A percentile compares a stretch with the other conserved stretches of the same genome.
Evolutionary conservation across 2,888 invertebrate genomes (phyloP).

Genomic region (Drosophila falleni): DNA sequence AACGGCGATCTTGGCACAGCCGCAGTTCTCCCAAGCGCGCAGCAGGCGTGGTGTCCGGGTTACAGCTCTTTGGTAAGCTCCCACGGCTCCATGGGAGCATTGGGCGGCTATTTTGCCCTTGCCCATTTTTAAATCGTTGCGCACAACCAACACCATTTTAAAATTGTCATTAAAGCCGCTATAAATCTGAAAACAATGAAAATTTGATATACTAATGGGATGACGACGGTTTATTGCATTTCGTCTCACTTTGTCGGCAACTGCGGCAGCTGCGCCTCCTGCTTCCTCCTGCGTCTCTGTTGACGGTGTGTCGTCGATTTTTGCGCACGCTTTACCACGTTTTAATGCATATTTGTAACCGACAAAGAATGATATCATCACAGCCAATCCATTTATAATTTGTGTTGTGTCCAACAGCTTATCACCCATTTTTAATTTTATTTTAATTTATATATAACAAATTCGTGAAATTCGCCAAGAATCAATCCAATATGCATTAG

Average conservation of each 20-base stretch:
- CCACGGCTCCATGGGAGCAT: slow-evolving; percentile 97
- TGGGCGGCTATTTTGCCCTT: slow-evolving; percentile 98
- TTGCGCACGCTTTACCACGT: slow-evolving; percentile 71
- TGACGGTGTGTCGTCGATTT: slow-evolving; percentile 50
- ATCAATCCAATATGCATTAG: not conserved
- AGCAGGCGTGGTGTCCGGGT: slow-evolving; percentile 88
- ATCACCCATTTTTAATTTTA: slow-evolving; percentile 72
- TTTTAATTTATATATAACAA: slow-evolving; percentile 21
- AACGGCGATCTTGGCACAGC: slow-evolving; percentile 95
- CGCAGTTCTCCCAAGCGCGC: slow-evolving; percentile 88
- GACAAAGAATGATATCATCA: slow-evolving; percentile 85
- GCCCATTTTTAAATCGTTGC: slow-evolving; percentile 97
- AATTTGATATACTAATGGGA: not conserved
- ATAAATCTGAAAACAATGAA: slow-evolving; percentile 59
- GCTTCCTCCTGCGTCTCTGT: slow-evolving; percentile 31
- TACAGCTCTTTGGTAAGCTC: slow-evolving; percentile 91
- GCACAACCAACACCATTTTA: slow-evolving; percentile 94
- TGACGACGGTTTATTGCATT: slow-evolving; percentile 11
- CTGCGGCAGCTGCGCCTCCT: slow-evolving; percentile 35
- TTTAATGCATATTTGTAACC: slow-evolving; percentile 85
- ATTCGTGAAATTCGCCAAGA: slow-evolving; percentile 13
- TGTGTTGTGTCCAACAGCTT: slow-evolving; percentile 83
- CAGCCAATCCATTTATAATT: slow-evolving; percentile 84
- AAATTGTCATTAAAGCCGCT: slow-evolving; percentile 87
- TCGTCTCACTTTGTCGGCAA: slow-evolving; percentile 61